A percentile compares a stretch with the other conserved stretches of the same genome.
These are phyloP conservation scores for Meta bourneti DNA, from an alignment of 2,888 invertebrate genomes.

Conservation along the genomic window DNA sequence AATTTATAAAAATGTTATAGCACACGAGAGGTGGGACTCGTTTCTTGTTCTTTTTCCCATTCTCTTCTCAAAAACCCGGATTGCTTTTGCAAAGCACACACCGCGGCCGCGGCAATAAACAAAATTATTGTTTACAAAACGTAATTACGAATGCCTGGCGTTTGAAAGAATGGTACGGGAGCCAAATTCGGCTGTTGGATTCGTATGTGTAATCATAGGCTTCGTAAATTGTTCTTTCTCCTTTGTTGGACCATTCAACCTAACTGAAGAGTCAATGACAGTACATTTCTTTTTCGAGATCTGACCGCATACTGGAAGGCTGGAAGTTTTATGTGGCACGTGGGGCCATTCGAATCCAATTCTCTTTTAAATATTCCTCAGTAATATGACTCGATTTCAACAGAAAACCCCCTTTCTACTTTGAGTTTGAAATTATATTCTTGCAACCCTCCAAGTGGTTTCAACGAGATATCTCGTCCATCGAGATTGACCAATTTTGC, in stretches of 20 bases:
- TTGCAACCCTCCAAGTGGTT: no score
- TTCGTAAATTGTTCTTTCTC: neutral
- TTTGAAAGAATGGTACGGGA: neutral
- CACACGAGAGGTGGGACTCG: neutral
- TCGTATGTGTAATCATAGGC: neutral
- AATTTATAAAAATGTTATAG: constrained; percentile 3
- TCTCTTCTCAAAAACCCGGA: neutral
- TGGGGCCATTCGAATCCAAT: no score
- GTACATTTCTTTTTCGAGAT: neutral
- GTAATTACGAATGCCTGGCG: neutral
- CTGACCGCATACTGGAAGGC: no score
- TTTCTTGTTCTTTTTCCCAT: neutral
- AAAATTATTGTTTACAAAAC: constrained; percentile 41
- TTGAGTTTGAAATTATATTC: no score
- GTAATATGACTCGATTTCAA: no score
- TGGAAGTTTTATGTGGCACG: no score
- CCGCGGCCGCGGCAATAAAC: neutral
- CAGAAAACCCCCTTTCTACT: no score
- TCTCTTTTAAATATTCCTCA: no score
- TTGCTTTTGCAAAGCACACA: neutral
- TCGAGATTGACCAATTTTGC: no score
- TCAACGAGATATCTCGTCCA: no score
- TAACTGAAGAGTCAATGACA: neutral
- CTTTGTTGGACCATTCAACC: neutral
- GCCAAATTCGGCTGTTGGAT: neutral